These are phyloP conservation scores for Gymnocephalus cernua DNA, from an alignment of 2,113 vertebrate species.

Conservation along the genomic window DNA sequence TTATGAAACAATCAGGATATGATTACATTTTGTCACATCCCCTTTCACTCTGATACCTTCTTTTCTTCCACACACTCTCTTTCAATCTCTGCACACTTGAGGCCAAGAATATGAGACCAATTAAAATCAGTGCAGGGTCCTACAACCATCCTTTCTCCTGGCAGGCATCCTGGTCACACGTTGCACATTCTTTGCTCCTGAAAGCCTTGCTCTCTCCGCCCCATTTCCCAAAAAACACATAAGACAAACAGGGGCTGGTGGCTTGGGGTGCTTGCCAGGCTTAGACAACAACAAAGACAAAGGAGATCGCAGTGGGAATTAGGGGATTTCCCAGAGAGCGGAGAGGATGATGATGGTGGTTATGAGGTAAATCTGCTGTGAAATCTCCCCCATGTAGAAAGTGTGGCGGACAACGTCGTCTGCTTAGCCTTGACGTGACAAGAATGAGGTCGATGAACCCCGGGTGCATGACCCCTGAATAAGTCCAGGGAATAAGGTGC, in stretches of 20 bases:
- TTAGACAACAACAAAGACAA: conserved; percentile 60
- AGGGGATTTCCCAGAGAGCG: conserved; percentile 55
- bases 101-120: conserved; percentile 77
- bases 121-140: conserved; percentile 67
- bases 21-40: not conserved
- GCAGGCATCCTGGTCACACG: conserved; percentile 61
- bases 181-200: conserved; percentile 68
- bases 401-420: conserved; percentile 37
- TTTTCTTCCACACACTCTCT: conserved; percentile 1
- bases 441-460: conserved; percentile 57
- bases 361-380: conserved; percentile 72
- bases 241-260: conserved; percentile 54
- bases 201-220: conserved; percentile 38
- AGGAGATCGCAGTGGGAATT: conserved; percentile 60
- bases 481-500: conserved; percentile 33
- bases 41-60: conserved; percentile 9
- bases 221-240: conserved; percentile 40
- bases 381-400: conserved; percentile 52
- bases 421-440: conserved; percentile 44
- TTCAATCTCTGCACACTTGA: conserved; percentile 44
- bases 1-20: conserved; percentile 12
- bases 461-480: conserved; percentile 41
- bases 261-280: conserved; percentile 49
- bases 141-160: conserved; percentile 54
- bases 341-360: conserved; percentile 36